A percentile compares a stretch with the other conserved stretches of the same genome.
These are phyloP conservation scores for Lordiphosa collinella DNA, from an alignment of 1,140 invertebrate genomes.

Conservation along the genomic window DNA sequence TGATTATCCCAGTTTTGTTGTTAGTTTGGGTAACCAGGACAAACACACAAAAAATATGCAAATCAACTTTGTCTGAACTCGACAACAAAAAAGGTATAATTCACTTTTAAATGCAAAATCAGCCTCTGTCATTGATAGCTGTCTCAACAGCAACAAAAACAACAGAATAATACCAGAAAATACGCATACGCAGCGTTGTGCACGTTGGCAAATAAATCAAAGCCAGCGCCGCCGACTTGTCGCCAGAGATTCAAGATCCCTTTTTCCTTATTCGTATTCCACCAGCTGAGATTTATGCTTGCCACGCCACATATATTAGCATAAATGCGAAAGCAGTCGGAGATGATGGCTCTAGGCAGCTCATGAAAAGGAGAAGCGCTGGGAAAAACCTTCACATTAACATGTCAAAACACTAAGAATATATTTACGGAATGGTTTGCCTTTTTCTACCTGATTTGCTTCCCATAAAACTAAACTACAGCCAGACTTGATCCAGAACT, in stretches of 20 bases:
- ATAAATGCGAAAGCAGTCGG: constrained; percentile 27
- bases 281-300: constrained; percentile 55
- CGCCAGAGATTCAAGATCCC: constrained; percentile 34
- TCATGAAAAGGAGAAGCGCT: too few species aligned
- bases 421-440: too few species aligned
- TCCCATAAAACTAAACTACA: too few species aligned
- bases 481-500: too few species aligned
- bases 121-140: constrained; percentile 67
- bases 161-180: constrained; percentile 16
- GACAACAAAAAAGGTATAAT: constrained; percentile 42
- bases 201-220: constrained; percentile 67
- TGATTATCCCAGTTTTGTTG: constrained; percentile 27
- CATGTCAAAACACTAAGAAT: too few species aligned
- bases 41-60: not conserved
- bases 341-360: too few species aligned
- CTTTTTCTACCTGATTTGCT: too few species aligned
- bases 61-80: not conserved
- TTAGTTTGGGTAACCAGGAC: constrained; percentile 22
- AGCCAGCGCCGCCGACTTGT: constrained; percentile 46
- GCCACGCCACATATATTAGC: constrained; percentile 42
- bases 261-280: constrained; percentile 2
- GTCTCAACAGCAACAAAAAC: constrained; percentile 4
- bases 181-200: constrained; percentile 68
- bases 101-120: constrained; percentile 74
- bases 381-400: too few species aligned